phyloP scores from a whole-genome alignment of 2,113 vertebrate species.

The Aix galericulata region DNA sequence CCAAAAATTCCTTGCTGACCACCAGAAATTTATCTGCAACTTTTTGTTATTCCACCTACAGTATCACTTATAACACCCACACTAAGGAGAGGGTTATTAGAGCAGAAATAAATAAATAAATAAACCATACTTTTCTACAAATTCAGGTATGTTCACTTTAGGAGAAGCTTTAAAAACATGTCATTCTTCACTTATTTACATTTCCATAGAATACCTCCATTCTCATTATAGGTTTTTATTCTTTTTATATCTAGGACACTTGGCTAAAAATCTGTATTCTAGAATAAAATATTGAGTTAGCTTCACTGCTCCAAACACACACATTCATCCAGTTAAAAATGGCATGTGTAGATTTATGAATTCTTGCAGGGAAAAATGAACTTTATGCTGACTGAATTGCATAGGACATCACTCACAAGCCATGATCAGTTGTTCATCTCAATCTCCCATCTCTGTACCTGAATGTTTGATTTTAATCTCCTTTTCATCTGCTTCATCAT shows the following conservation, averaged over 20 bases:
- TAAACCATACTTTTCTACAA: neutral
- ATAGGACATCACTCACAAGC: neutral
- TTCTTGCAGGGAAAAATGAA: neutral
- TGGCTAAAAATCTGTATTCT: neutral
- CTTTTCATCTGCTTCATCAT: neutral
- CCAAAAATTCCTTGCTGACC: neutral
- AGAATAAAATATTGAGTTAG: neutral
- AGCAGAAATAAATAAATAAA: neutral
- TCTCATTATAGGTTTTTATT: neutral
- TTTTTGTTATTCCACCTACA: neutral
- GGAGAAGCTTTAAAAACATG: neutral
- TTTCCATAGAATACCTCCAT: neutral
- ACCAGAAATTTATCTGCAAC: constrained; percentile 9
- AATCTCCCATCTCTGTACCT: neutral
- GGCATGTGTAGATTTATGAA: neutral
- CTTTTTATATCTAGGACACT: neutral
- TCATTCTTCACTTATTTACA: neutral
- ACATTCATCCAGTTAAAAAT: neutral
- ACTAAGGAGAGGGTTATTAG: neutral
- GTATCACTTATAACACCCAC: neutral
- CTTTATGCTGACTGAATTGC: neutral
- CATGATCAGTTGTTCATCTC: neutral
- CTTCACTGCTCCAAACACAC: neutral
- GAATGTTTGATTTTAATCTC: neutral
- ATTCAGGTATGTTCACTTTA: neutral